phyloP scores from a whole-genome alignment of 2,888 invertebrate genomes.

The Chymomyza procnemis region DNA sequence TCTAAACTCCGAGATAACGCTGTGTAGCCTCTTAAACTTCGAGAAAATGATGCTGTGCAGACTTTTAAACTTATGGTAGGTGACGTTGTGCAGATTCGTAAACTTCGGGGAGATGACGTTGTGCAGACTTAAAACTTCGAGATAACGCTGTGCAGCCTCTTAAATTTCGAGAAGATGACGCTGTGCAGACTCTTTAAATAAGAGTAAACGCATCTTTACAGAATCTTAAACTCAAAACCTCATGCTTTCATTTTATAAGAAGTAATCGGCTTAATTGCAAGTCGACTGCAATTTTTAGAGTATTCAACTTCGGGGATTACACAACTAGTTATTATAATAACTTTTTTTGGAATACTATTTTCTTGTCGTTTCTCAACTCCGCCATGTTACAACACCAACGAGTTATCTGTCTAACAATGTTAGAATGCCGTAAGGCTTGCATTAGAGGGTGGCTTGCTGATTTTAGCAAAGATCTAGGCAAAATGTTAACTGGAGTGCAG shows the following conservation, averaged over 20 bases:
- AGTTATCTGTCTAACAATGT: not conserved
- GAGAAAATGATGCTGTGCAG: too few species aligned
- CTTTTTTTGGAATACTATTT: not conserved
- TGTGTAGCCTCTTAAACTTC: too few species aligned
- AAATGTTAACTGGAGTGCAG: conserved; percentile 53
- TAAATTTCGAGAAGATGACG: too few species aligned
- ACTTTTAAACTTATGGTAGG: too few species aligned
- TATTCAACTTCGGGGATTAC: not conserved
- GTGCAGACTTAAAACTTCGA: too few species aligned
- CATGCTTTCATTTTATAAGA: not conserved
- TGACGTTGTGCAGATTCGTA: too few species aligned
- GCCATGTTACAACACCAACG: not conserved
- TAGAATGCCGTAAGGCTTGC: not conserved
- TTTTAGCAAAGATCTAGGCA: not conserved
- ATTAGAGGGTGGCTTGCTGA: not conserved
- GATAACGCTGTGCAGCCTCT: too few species aligned
- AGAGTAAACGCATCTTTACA: too few species aligned
- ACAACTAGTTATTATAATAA: not conserved
- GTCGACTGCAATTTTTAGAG: not conserved
- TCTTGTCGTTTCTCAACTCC: not conserved
- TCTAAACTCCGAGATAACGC: too few species aligned
- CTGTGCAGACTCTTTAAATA: too few species aligned
- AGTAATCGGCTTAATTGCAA: not conserved
- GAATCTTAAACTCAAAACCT: too few species aligned
- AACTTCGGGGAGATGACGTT: too few species aligned